Evolutionary conservation across 2,797 vertebrate species (phyloP).

Genomic region (Heterohyrax brucei): DNA sequence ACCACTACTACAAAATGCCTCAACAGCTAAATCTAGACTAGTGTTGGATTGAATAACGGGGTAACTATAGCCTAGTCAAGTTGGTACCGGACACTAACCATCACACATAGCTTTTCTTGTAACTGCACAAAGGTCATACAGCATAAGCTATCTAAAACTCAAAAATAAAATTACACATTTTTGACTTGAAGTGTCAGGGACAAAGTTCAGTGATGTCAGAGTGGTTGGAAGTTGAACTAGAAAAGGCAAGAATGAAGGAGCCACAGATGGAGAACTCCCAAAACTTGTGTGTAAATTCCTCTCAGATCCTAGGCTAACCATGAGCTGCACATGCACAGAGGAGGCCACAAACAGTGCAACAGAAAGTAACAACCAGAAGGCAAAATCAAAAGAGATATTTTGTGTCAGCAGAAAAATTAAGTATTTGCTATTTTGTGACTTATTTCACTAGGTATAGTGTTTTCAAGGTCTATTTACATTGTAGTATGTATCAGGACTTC

Average conservation of each 20-base stretch:
- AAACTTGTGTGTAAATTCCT: not conserved
- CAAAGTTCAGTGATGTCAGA: not conserved
- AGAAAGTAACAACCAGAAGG: not conserved
- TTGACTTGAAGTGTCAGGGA: not conserved
- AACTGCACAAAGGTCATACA: too few relatives aligned
- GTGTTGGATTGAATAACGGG: not conserved
- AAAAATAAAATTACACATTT: slow-evolving; percentile 12
- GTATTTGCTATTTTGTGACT: too few relatives aligned
- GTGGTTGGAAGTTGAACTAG: not conserved
- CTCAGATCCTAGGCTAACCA: not conserved
- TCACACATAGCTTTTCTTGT: not conserved
- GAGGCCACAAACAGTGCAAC: not conserved
- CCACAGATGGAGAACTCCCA: not conserved
- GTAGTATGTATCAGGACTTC: too few relatives aligned
- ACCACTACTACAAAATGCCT: too few relatives aligned
- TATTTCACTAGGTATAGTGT: too few relatives aligned
- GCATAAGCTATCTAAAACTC: not conserved
- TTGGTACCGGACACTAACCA: not conserved
- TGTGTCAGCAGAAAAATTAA: too few relatives aligned
- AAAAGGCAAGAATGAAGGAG: not conserved
- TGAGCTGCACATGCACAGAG: not conserved
- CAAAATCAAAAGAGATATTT: not conserved
- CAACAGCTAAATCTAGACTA: too few relatives aligned
- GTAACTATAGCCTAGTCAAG: not conserved
- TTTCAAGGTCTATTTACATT: too few relatives aligned